phyloP scores from a whole-genome alignment of 2,797 vertebrate species.

The Clarias laeviceps region DNA sequence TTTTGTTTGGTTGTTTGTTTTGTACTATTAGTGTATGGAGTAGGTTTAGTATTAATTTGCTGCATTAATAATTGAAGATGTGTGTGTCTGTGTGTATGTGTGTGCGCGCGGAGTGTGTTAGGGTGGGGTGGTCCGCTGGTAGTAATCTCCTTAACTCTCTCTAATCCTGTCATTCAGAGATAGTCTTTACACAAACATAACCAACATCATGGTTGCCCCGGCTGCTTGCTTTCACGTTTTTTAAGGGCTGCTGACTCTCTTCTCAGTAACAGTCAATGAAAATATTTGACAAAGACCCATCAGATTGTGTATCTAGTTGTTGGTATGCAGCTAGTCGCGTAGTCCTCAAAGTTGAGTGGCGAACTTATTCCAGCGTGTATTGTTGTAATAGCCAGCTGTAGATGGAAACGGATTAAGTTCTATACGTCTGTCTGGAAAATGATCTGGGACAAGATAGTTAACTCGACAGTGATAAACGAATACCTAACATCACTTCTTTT shows the following conservation, averaged over 20 bases:
- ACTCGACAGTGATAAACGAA: not conserved
- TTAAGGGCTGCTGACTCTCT: conserved; percentile 75
- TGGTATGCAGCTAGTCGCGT: conserved; percentile 72
- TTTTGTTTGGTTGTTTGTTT: not conserved
- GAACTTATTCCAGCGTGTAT: conserved; percentile 57
- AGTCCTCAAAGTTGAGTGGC: conserved; percentile 64
- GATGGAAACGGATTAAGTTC: conserved; percentile 43
- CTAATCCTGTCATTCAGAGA: conserved; percentile 86
- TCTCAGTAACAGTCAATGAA: conserved; percentile 82
- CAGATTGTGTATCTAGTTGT: conserved; percentile 79
- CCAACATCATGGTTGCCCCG: conserved; percentile 81
- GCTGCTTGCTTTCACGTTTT: conserved; percentile 78
- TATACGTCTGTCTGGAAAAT: conserved; percentile 28
- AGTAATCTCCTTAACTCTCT: conserved; percentile 85
- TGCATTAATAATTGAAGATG: conserved; percentile 10
- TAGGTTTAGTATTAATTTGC: not conserved
- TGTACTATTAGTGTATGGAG: no score
- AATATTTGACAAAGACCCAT: conserved; percentile 70
- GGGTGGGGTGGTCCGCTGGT: conserved; percentile 72
- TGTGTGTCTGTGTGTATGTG: conserved; percentile 49
- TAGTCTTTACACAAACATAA: conserved; percentile 85
- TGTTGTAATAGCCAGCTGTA: conserved; percentile 50
- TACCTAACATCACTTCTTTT: not conserved
- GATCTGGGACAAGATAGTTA: conserved; percentile 19
- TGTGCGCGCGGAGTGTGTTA: conserved; percentile 63